Base-by-base conservation (phyloP, 1,140 invertebrate genomes). In the Limonius californicus region DNA sequence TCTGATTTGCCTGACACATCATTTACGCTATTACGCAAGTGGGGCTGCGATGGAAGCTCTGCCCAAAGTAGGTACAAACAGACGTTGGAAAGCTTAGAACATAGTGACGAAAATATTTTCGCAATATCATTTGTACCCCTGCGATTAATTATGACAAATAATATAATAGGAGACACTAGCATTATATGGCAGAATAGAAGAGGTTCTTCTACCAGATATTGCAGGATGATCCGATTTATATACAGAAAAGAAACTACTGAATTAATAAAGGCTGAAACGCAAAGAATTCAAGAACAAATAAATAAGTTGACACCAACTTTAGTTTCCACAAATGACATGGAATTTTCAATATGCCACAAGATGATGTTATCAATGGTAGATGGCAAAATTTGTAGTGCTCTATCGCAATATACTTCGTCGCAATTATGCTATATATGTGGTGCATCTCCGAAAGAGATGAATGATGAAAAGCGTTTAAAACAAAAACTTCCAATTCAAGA, bases 181-280 rank as follows among this genome's bases (percentile, higher is more conserved):
- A 45, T 66, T 61, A 18, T 74, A 54, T 76, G 72, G 72, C 20
- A 71, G 64, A 78, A 76, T 69, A 32, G 61, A 47, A 65, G 47
- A 57, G 63, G 73, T 59, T 76, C 72, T 15, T 78, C 73, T 7
- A 60, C 72, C 14, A 57, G 68, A 43, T 76, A 67, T 66, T 77
- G 75, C 61, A 57, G 71, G 18, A 71, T 67, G 9, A 72, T 77
- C 8, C 54, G 62, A 64, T 63, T 77, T 59, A 1, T 12, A 20
- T 57, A 12, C 16, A 27, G 15, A 35, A 57, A 19, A 2, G 55
- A 18, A n/a, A 57, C 30, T 1, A 39, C 1, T 4, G 2, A 54
- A 54, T 4, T 23, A 21, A 54, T 20, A 2, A n/a, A 20, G 3
- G 20, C 7, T 6, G 16, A 54, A 20, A 19, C 12, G 7, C 3